phyloP scores from a whole-genome alignment of 2,797 vertebrate species.

The Babyrousa celebensis region DNA sequence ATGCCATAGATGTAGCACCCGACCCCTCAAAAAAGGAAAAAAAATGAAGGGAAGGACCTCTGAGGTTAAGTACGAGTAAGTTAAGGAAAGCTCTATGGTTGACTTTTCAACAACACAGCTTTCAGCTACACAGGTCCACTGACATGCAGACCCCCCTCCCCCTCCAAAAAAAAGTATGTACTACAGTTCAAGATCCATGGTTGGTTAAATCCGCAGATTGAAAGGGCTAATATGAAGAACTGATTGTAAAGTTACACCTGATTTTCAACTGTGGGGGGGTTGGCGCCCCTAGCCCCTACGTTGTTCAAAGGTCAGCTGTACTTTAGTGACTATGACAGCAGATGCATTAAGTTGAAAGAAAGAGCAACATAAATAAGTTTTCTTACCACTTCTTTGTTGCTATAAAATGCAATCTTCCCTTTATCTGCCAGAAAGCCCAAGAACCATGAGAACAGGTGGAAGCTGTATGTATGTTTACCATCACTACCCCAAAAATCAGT shows the following conservation, averaged over 20 bases:
- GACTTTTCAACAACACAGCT: neutral
- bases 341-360: neutral
- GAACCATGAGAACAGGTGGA: neutral
- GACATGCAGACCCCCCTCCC: too few relatives aligned
- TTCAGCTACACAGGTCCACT: neutral
- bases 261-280: neutral
- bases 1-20: too few relatives aligned
- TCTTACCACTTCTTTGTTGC: neutral
- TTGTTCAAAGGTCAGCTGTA: neutral
- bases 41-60: neutral
- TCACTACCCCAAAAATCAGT: neutral
- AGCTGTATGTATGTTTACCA: neutral
- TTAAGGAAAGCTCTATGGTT: neutral
- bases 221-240: neutral
- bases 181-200: neutral
- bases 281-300: neutral
- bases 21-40: too few relatives aligned
- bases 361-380: neutral
- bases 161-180: neutral
- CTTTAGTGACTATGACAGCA: neutral
- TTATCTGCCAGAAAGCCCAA: slow-evolving; percentile 5
- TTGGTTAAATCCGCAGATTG: neutral
- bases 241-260: neutral
- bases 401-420: neutral
- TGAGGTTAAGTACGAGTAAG: neutral